Base-by-base conservation (phyloP, 2,888 invertebrate species). In the Ferrisia virgata region DNA sequence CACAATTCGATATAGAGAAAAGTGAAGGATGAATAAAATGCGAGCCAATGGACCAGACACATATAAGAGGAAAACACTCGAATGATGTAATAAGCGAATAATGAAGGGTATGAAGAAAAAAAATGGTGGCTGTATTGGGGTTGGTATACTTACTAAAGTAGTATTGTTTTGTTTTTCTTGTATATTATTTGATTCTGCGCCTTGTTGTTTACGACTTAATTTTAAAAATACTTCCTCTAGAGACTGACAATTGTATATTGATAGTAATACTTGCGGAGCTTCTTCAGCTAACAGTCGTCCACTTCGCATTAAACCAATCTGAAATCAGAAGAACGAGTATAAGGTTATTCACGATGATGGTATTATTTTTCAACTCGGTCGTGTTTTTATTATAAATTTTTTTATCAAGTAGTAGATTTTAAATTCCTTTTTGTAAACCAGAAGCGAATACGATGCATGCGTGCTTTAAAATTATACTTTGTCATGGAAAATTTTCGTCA, bases 251-350 rank as follows among this genome's bases (percentile, higher is more conserved):
- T 92, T 93, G 90, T 96, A 96, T 91, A 94, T 94, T 79, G 93
- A 92, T 79, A 98, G 91, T 69, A 97, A 91, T 15, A 93, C 93
- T 86, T 94, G 93, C 0, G 97, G 97, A 15, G 94, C 94, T 89
- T 96, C 95, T 90, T 98, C 97, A 0, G 97, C 97, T 87, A 98
- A 89, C 79, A 98, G 91, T 84, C 94, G 92, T 0, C 98, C 98
- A 88, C 94, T 95, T 86, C 98, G 91, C 97, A 98, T 98, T 86
- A 98, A 90, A 85, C 97, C 98, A 88, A 98, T 97, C 96, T 96
- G 43, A 33, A 80, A 36, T 22, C 58, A 25, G 47, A 18, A 53
- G 18, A 22, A 22, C 22, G 22, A 53, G 13, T 53, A 36, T 6
- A 36, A 36, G 8, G 4, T 36, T 53, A 53, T 9, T 18, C 5